Conservation (phyloP, 2,797 vertebrate genomes). For the Dendrocincla fuliginosa region DNA sequence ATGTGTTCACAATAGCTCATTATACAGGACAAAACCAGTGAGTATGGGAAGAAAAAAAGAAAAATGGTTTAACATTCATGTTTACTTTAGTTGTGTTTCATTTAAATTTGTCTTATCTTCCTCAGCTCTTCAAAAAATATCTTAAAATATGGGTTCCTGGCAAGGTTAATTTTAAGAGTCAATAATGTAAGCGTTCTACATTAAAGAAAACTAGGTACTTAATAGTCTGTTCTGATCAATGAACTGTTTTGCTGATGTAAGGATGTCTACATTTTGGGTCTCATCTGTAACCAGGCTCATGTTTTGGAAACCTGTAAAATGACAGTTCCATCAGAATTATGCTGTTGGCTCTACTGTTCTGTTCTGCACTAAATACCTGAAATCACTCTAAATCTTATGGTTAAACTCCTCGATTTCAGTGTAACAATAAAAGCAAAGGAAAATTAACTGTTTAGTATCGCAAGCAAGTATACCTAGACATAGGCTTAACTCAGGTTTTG, state of each 20-base stretch:
- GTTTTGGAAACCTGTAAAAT: neutral
- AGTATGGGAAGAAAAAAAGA: neutral
- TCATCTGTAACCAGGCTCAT: neutral
- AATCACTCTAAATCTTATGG: neutral
- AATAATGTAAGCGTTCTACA: neutral
- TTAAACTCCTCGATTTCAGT: neutral
- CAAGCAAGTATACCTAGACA: neutral
- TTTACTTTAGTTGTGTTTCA: neutral
- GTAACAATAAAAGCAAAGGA: neutral
- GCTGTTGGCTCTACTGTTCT: neutral
- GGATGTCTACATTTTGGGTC: neutral
- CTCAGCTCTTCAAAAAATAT: neutral
- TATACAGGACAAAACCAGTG: neutral
- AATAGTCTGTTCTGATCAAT: neutral
- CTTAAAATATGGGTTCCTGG: neutral
- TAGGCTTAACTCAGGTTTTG: neutral
- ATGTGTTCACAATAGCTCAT: neutral
- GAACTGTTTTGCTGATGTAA: neutral
- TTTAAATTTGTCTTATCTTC: neutral
- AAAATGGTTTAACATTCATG: neutral
- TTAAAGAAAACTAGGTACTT: neutral
- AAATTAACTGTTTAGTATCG: neutral
- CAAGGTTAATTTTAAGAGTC: neutral
- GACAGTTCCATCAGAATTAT: neutral
- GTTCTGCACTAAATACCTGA: neutral